Percentiles rank a stretch among this genome's conserved stretches.
phyloP scores from a whole-genome alignment of 2,113 vertebrate genomes.

The Hydrochoerus hydrochaeris region DNA sequence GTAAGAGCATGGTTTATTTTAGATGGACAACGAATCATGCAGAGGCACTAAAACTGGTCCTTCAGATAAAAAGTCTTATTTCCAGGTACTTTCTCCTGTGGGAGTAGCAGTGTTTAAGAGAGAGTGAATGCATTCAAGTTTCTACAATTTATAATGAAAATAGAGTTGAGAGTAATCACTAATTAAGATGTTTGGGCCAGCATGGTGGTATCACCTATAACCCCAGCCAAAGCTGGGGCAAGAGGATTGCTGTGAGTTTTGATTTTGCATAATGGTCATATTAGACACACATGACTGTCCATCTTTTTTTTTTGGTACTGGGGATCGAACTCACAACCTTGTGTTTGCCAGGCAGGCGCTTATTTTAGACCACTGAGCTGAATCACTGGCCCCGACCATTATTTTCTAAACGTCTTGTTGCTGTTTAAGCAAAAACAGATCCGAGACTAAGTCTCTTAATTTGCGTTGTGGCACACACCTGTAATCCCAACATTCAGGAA shows the following conservation, averaged over 20 bases:
- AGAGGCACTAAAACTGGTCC: neutral
- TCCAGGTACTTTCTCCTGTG: neutral
- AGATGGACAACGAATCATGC: neutral
- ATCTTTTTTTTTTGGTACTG: no score
- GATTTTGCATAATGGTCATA: neutral
- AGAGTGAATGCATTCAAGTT: constrained; percentile 7
- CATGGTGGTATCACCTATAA: no score
- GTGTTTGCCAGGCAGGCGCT: no score
- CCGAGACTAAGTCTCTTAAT: neutral
- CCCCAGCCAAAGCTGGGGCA: no score
- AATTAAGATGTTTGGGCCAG: no score
- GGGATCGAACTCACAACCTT: no score
- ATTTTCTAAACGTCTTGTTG: constrained; percentile 1
- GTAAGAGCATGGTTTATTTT: neutral
- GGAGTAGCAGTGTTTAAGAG: neutral
- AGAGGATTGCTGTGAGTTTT: no score
- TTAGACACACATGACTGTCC: neutral
- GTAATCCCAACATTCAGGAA: neutral
- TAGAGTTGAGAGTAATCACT: no score
- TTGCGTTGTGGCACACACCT: neutral
- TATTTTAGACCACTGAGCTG: no score
- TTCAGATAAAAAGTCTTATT: neutral
- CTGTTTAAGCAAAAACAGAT: neutral
- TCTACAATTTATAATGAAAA: neutral
- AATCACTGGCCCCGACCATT: no score